Base-by-base conservation (phyloP, 30 jellyfish, hydroid and myxozoan genomes). In the Morbakka virulenta region DNA sequence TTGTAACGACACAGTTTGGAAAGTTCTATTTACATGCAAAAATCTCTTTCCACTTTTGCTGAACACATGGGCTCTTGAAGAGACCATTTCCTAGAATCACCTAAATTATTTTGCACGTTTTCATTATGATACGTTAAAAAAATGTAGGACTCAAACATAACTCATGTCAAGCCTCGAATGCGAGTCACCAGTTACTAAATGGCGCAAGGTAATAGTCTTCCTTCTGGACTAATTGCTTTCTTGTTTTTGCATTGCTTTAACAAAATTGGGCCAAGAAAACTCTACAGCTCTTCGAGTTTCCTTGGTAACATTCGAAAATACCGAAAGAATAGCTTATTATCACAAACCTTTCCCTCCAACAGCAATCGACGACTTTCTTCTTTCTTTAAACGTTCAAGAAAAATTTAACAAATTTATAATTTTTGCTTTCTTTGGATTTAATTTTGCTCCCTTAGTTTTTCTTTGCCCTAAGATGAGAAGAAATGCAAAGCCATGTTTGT, bases 111-210 rank as follows among this genome's bases (percentile, higher is more conserved):
- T 57, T 52, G 64, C 91, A 72, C 23, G 83, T 64, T 73, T 73
- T 85, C 73, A 48, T 62, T n/a, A 73, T 61, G 66, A 63, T 74
- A 3, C 85, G 74, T 35, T 89, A 76, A 35, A 77, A 67, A 57
- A 84, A 64, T 28, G 83, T 63, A 68, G 81, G 79, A 35, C 86
- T 77, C 76, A 85, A 76, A 48, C 94, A 81, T 64, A 85, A 62
- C 87, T 85, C 76, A 69, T 53, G 41, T 89, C 94, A 75, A 74
- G 74, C 22, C 85, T 84, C 11, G 77, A 35, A 53, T 84, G 95
- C 14, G 91, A 67, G 52, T 84, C 95, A 36, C 95, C 80, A 48
- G 78, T 84, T 67, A 77, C 93, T 22, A 84, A 78, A 69, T 35
- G 74, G 67, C 91, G 79, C 66, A 84, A 69, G 33, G 90, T 84